These are phyloP conservation scores for Teleogryllus occipitalis DNA, from an alignment of 1,140 invertebrate species.

Conservation along the genomic window DNA sequence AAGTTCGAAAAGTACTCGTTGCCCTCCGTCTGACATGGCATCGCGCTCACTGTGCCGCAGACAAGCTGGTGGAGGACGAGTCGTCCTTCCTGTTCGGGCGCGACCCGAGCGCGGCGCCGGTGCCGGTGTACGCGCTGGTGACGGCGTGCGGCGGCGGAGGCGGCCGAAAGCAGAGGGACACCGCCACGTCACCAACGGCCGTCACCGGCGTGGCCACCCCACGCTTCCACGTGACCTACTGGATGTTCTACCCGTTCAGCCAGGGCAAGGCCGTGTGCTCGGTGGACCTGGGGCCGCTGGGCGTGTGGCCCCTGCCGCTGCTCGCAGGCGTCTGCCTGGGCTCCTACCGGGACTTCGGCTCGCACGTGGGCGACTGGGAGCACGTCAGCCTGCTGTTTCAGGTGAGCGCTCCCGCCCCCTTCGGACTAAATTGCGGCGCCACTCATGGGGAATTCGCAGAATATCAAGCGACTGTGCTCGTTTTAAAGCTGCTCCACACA, in stretches of 20 bases:
- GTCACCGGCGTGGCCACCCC: constrained; percentile 25
- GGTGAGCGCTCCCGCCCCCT: constrained; percentile 30
- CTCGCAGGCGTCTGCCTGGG: constrained; percentile 49
- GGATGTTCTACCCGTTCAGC: constrained; percentile 60
- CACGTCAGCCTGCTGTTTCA: constrained; percentile 53
- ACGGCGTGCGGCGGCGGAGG: constrained; percentile 33
- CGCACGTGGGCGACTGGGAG: constrained; percentile 59
- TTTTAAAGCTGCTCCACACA: too few relatives aligned
- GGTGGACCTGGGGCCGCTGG: constrained; percentile 38
- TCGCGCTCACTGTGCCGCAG: constrained; percentile 28
- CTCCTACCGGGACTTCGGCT: constrained; percentile 46
- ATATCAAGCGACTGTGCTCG: too few relatives aligned
- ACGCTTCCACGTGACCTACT: constrained; percentile 54
- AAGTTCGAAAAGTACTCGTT: not conserved
- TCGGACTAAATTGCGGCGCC: too few relatives aligned
- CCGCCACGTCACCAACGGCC: not conserved
- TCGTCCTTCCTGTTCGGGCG: constrained; percentile 50
- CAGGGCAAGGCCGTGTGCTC: constrained; percentile 48
- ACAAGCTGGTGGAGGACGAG: constrained; percentile 41
- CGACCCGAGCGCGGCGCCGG: constrained; percentile 40
- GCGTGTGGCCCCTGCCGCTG: constrained; percentile 46
- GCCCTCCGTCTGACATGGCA: not conserved
- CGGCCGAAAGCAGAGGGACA: too few relatives aligned
- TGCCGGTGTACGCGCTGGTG: constrained; percentile 52
- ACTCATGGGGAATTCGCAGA: too few relatives aligned